A percentile compares a stretch with the other conserved stretches of the same genome.
phyloP scores from a whole-genome alignment of 2,888 invertebrate genomes.

The Dicycla oo region DNA sequence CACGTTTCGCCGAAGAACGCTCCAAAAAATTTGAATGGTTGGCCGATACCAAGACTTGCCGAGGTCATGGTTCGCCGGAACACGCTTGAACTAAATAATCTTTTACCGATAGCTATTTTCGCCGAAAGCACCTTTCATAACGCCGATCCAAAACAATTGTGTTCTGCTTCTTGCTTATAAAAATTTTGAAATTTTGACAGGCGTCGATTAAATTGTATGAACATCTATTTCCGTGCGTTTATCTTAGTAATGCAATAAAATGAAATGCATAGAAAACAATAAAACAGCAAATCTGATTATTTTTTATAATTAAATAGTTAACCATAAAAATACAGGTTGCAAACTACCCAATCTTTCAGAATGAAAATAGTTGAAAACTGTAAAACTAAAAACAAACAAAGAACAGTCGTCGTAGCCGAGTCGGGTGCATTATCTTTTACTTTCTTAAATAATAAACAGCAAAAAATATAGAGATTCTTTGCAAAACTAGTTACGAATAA shows the following conservation, averaged over 20 bases:
- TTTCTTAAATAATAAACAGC: conserved; percentile 30
- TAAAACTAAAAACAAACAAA: background rate
- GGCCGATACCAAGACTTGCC: no score
- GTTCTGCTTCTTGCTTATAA: background rate
- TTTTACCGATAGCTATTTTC: background rate
- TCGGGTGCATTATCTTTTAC: conserved; percentile 15
- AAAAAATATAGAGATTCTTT: conserved; percentile 29
- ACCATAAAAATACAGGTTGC: no score
- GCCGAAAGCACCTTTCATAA: background rate
- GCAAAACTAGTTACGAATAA: conserved; percentile 32
- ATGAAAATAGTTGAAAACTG: background rate
- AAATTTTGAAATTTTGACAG: no score
- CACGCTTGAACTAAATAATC: no score
- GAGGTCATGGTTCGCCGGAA: no score
- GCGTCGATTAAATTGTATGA: background rate
- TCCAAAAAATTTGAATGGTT: no score
- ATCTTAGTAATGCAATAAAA: background rate
- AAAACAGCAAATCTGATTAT: no score
- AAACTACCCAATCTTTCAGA: no score
- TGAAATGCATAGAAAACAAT: no score
- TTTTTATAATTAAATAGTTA: no score
- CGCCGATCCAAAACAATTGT: background rate
- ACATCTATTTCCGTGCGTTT: background rate
- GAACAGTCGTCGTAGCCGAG: background rate
- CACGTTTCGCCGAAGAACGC: no score